Evolutionary conservation across 2,113 vertebrate genomes (phyloP), one percentile per base, ranked within the genome.

Genomic region (Hydropotes inermis): DNA sequence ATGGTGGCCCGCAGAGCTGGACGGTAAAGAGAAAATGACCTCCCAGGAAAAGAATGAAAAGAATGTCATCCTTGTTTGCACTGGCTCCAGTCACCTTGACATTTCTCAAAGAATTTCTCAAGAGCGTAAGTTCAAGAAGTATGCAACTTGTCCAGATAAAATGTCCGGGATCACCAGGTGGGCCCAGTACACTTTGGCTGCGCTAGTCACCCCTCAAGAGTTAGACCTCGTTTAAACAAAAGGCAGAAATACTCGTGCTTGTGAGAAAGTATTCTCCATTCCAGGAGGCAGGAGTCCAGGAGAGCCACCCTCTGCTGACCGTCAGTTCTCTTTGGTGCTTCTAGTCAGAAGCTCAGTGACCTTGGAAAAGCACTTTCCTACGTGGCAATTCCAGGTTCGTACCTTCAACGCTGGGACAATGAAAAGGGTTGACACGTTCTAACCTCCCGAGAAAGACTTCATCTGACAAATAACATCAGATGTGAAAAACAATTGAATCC

Each of bases 21-120:
- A 95, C 64, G 94, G 93, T 97, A 96, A 97, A 97, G 95, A 97
- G 97, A 95, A 96, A 97, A 98, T 96, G 98, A 98, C 97, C 97
- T 82, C 11, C 95, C 89, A 78, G 87, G 25, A 82, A 92, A 98
- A 98, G 98, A 99, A 99, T 98, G 93, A 97, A 95, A 99, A 97
- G 98, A 99, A 99, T 98, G 98, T 97, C 98, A 98, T 96, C 95
- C 61, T 97, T 99, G 98, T 98, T 99, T 98, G 97, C 98, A 95
- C 96, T 96, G 87, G 95, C 96, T 98, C 93, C 97, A 97, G 97
- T 98, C 98, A 98, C 98, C 97, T 98, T 99, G 98, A 99, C 98
- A 98, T 98, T 98, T 99, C 98, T 98, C 96, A 98, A 98, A 98
- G 98, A 99, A 98, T 98, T 97, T 98, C 98, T 99, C 97, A 98